A percentile compares a stretch with the other conserved stretches of the same genome.
Evolutionary conservation across 2,888 invertebrate genomes (phyloP).

Genomic region (Pherbina coryleti): DNA sequence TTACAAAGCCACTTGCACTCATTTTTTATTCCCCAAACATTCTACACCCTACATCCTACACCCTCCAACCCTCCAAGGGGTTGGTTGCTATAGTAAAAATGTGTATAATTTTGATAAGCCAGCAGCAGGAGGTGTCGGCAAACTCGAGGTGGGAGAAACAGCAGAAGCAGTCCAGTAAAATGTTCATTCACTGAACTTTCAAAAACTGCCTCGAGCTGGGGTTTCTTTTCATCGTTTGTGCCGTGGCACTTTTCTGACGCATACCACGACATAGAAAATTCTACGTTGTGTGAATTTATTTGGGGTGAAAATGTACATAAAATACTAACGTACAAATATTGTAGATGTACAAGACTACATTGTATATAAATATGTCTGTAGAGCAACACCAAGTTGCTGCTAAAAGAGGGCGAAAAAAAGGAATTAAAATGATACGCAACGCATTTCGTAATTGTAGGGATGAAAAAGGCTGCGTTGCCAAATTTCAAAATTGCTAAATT

Average conservation of each 20-base stretch:
- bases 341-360: neutral
- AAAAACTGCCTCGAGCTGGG: neutral
- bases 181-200: constrained; percentile 29
- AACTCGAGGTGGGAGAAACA: neutral
- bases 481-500: neutral
- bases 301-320: constrained; percentile 20
- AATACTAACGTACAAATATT: neutral
- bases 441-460: neutral
- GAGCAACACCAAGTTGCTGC: neutral
- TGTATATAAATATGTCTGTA: neutral
- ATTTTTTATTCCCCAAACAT: neutral
- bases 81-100: neutral
- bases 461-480: constrained; percentile 11
- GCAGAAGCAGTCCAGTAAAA: neutral
- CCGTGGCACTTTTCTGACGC: neutral
- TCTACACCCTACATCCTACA: neutral
- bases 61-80: neutral
- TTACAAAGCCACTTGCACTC: constrained; percentile 2
- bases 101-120: neutral
- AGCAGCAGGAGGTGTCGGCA: neutral
- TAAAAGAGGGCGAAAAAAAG: neutral
- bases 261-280: constrained; percentile 3
- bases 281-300: constrained; percentile 15
- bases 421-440: constrained; percentile 1
- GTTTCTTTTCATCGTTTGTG: constrained; percentile 2